Conservation (phyloP, 2,888 invertebrate genomes). For the Odontocolon sp. region DNA sequence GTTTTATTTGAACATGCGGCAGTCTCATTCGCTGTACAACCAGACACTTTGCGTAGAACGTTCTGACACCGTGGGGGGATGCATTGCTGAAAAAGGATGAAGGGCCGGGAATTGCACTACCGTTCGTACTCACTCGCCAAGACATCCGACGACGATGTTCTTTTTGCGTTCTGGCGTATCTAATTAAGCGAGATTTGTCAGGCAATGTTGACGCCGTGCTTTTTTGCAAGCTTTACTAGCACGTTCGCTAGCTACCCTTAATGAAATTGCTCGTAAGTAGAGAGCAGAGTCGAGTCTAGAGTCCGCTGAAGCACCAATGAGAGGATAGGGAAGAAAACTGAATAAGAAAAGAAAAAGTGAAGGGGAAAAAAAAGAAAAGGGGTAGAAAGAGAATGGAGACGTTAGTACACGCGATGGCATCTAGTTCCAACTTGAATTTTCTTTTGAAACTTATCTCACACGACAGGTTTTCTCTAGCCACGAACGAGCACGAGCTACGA, state of each 20-base stretch:
- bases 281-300: not conserved
- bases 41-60: not conserved
- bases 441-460: slow-evolving; percentile 5
- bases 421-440: slow-evolving; percentile 7
- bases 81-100: not conserved
- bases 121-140: not conserved
- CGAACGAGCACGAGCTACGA: not conserved
- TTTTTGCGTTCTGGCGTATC: slow-evolving; percentile 43
- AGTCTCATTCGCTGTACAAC: slow-evolving; percentile 6
- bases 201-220: slow-evolving; percentile 44
- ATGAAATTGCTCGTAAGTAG: slow-evolving; percentile 61
- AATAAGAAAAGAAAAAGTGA: not conserved
- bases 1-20: slow-evolving; percentile 13
- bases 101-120: not conserved
- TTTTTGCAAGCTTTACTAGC: not conserved
- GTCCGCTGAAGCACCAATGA: not conserved
- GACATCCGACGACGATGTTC: slow-evolving; percentile 31
- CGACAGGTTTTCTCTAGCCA: slow-evolving; percentile 1
- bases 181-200: slow-evolving; percentile 63
- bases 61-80: not conserved
- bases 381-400: not conserved
- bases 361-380: not conserved
- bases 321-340: not conserved
- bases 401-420: not conserved
- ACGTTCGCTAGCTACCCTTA: slow-evolving; percentile 32